A percentile compares a stretch with the other conserved stretches of the same genome.
Evolutionary conservation across 2,888 invertebrate genomes (phyloP).

Genomic region (Mythimna albipuncta): DNA sequence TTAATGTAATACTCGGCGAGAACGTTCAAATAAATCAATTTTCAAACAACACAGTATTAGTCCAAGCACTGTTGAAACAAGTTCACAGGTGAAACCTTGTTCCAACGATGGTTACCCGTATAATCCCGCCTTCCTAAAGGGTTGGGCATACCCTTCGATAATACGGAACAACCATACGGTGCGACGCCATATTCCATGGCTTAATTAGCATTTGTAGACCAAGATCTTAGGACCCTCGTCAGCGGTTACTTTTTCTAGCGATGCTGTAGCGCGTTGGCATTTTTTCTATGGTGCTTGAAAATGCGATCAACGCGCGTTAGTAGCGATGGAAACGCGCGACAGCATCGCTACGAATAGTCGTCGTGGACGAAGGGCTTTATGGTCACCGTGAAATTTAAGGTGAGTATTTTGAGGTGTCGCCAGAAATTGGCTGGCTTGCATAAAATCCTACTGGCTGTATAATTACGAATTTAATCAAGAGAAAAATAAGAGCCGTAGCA

Average conservation of each 20-base stretch:
- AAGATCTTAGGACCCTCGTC: slow-evolving; percentile 2
- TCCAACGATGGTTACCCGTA: slow-evolving; percentile 1
- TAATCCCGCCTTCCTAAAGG: slow-evolving; percentile 40
- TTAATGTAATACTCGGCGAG: neutral
- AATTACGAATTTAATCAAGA: slow-evolving; percentile 55
- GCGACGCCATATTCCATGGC: slow-evolving; percentile 35
- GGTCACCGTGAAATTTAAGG: slow-evolving; percentile 41
- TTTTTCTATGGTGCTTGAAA: too few species aligned
- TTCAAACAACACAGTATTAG: neutral
- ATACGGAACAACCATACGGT: slow-evolving; percentile 20
- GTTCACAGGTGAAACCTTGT: slow-evolving; percentile 28
- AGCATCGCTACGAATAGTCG: too few species aligned
- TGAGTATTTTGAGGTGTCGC: slow-evolving; percentile 16
- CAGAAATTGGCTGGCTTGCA: slow-evolving; percentile 9
- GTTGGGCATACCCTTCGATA: slow-evolving; percentile 25
- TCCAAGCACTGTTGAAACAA: slow-evolving; percentile 11
- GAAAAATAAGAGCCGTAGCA: slow-evolving; percentile 30
- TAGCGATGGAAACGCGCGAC: too few species aligned
- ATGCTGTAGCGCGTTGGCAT: too few species aligned
- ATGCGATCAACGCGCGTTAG: too few species aligned
- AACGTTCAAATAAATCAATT: slow-evolving; percentile 27
- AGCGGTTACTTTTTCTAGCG: too few species aligned
- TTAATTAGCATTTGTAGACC: slow-evolving; percentile 47
- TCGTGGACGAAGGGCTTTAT: slow-evolving; percentile 1
- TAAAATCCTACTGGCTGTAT: slow-evolving; percentile 8